A percentile compares a stretch with the other conserved stretches of the same genome.
Conservation (phyloP, 2,797 vertebrate species). For the Champsocephalus gunnari region DNA sequence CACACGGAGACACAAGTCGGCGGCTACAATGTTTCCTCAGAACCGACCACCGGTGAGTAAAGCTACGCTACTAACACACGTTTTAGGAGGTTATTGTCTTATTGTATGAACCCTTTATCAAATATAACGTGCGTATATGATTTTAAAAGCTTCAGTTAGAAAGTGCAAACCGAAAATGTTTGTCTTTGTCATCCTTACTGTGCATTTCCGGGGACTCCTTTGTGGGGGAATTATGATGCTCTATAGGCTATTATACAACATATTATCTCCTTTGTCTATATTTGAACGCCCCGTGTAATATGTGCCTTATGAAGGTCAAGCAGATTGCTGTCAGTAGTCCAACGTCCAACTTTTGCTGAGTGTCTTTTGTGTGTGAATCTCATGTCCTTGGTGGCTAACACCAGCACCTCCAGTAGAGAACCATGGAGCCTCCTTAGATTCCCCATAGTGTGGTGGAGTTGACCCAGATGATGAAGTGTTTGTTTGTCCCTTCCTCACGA, state of each 20-base stretch:
- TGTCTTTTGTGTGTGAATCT: constrained; percentile 52
- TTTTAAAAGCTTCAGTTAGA: constrained; percentile 13
- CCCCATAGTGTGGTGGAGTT: constrained; percentile 59
- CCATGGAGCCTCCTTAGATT: constrained; percentile 46
- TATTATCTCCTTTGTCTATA: not conserved
- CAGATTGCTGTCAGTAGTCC: constrained; percentile 27
- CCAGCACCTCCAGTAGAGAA: constrained; percentile 28
- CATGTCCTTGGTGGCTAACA: constrained; percentile 61
- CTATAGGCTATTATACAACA: not conserved
- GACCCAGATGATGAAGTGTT: constrained; percentile 73
- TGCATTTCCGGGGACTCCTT: constrained; percentile 56
- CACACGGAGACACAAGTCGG: constrained; percentile 62
- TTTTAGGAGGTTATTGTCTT: constrained; percentile 21
- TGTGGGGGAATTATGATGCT: constrained; percentile 2
- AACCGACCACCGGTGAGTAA: constrained; percentile 91
- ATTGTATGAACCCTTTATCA: not conserved
- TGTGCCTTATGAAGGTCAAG: constrained; percentile 42
- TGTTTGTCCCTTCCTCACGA: constrained; percentile 55
- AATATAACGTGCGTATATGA: not conserved
- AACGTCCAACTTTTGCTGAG: constrained; percentile 64
- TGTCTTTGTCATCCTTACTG: constrained; percentile 43
- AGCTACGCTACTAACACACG: constrained; percentile 36
- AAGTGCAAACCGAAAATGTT: constrained; percentile 31
- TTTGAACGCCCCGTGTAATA: constrained; percentile 10
- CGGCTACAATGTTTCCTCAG: constrained; percentile 90